Evolutionary conservation across 2,888 invertebrate genomes (phyloP), one percentile per base, ranked within the genome.

Genomic region (Microctonus hyperodae): DNA sequence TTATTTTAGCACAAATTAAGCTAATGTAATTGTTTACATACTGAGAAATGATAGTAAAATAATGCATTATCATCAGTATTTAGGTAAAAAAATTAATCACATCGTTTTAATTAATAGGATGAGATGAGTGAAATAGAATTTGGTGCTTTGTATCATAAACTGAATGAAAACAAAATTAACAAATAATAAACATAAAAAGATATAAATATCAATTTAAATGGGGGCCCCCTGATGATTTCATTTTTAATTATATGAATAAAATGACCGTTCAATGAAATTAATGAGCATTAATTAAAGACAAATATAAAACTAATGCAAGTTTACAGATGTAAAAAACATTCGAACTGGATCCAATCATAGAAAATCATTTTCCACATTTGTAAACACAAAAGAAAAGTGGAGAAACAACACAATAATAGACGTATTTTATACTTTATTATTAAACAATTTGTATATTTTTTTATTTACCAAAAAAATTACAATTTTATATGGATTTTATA

Each of bases 401-500:
- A 44, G 16, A 16, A 44, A 63, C 65, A 61, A 56, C 73, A 77
- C 78, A 79, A 78, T 74, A 77, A 78, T 70, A 70, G 69, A 75
- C 73, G 73, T 77, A 76, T 79, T 79, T 79, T 79, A 75, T 79
- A 80, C 75, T 75, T 77, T 74, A 68, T 73, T 67, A 73, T 61
- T 73, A 53, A 59, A 68, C 64, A 61, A 60, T 71, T 69, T 69
- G 66, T 70, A 71, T 67, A 70, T 73, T 74, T 75, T 72, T 71
- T 72, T 70, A n/a, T 70, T 68, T 73, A 70, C 60, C 64, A 69
- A 67, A 71, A 65, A 72, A 56, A 62, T 75, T 73, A 75, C 74
- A 76, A 76, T 78, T 78, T 79, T 78, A 74, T 78, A 79, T 75
- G 74, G 72, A 76, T 76, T 77, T 78, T 78, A 62, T 77, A 77